Base-by-base conservation (phyloP, 2,113 vertebrate species). In the Brienomyrus longianalis region DNA sequence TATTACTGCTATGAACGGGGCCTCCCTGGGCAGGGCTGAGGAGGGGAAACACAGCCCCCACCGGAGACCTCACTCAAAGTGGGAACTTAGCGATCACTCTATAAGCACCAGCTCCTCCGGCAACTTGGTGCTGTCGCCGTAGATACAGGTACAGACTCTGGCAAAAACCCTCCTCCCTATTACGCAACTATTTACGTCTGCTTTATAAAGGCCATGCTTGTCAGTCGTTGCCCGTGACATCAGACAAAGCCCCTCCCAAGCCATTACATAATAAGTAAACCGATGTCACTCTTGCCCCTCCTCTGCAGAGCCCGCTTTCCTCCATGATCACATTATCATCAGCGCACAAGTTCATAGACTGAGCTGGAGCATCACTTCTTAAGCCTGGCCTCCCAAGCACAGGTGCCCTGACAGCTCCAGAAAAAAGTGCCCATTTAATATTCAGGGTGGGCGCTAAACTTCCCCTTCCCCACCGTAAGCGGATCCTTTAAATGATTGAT, bases 401-500 rank as follows among this genome's bases (percentile, higher is more conserved):
- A 27, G n/a, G 15, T 15, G 31, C 48, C 31, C 88, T 23, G 74
- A 52, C 19, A 74, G 77, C 50, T 89, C 88, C 48, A 83, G 35
- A 31, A 89, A 48, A 31, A 83, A 43, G 1, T n/a, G 51, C 35
- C 35, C 50, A 56, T 52, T 89, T 89, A 9, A 19, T 19, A 92
- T 23, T 85, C 88, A 91, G 91, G 91, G 85, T n/a, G 50, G 92
- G 93, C 93, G 90, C 92, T 90, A 92, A 91, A 89, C 92, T 89
- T 89, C 77, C 84, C 83, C 92, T 86, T 90, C 92, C 92, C 87
- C 77, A 90, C 45, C 90, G 90, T 19, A 90, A 93, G 88, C n/a
- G 88, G 54, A 39, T 90, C 92, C 45, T 47, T 89, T 96, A 89
- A 93, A 95, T 93, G 93, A 95, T 95, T 95, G 91, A 95, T 94